Base-by-base conservation (phyloP, 2,113 vertebrate genomes). In the Synchiropus splendidus region DNA sequence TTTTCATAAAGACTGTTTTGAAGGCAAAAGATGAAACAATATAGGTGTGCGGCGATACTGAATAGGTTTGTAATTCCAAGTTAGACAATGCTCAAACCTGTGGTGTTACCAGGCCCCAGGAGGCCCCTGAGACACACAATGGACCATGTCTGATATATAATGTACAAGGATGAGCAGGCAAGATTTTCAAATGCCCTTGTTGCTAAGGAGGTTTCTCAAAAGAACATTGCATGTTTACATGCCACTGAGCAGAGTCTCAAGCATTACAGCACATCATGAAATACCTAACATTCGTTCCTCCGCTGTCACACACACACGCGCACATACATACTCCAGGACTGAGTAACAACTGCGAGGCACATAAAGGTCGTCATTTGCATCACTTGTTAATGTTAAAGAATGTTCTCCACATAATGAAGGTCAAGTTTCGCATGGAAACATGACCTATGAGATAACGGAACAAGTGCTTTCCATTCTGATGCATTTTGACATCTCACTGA, bases 301-400 rank as follows among this genome's bases (percentile, higher is more conserved):
- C 36, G 33, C 31, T 54, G 15, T 34, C n/a, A 10, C 31, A n/a
- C 47, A 45, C 6, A 18, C n/a, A 35, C 44, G 21, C 18, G 11
- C 10, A 36, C 10, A 47, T 6, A 37, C n/a, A 57, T 27, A 21
- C 10, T 18, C 18, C 32, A 40, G 54, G 45, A 46, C 51, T 61
- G 63, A 67, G 49, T 42, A 67, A 60, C 58, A 68, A 66, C 59
- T 45, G 52, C 61, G 51, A 49, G 45, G 36, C 57, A 62, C 46
- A 31, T 39, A 75, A 78, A 75, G 70, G 68, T 77, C 61, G 67
- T 50, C 54, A 80, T 75, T 69, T 72, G 63, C 63, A 64, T 77
- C 9, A 14, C 53, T 64, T 64, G 51, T 50, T 72, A 42, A 64
- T 70, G 56, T 64, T 77, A 63, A 73, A 74, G 42, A 46, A 54